A percentile compares a stretch with the other conserved stretches of the same genome.
Evolutionary conservation across 2,113 vertebrate species (phyloP).

Genomic region (Otis tarda): DNA sequence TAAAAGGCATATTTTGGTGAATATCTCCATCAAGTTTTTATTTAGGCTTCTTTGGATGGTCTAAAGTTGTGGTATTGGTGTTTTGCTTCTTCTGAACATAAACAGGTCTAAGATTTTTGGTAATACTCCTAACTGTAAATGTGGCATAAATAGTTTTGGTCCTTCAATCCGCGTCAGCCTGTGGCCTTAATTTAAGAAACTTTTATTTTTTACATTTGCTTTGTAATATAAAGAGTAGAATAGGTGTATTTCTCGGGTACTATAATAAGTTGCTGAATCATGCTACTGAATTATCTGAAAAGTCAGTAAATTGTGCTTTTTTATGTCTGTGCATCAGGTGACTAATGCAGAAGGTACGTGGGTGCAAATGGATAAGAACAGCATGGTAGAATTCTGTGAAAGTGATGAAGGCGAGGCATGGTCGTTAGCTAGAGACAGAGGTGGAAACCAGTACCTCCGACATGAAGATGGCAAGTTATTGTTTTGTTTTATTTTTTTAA

Average conservation of each 20-base stretch:
- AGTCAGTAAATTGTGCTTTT: slow-evolving; percentile 68
- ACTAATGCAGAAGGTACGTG: slow-evolving; percentile 96
- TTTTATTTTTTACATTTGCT: not conserved
- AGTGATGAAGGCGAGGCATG: slow-evolving; percentile 98
- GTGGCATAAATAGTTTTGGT: slow-evolving; percentile 1
- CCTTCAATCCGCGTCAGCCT: slow-evolving; percentile 68
- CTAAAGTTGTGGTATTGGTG: not conserved
- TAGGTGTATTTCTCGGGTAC: slow-evolving; percentile 27
- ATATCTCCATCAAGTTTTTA: slow-evolving; percentile 15
- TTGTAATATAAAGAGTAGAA: slow-evolving; percentile 10
- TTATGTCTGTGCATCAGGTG: slow-evolving; percentile 88
- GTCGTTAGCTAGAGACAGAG: slow-evolving; percentile 96
- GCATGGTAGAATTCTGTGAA: slow-evolving; percentile 99
- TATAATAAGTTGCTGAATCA: slow-evolving; percentile 56
- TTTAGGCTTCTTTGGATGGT: not conserved
- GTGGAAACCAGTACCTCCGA: slow-evolving; percentile 96
- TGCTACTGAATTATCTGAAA: slow-evolving; percentile 30
- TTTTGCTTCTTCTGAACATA: not conserved
- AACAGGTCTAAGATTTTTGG: not conserved
- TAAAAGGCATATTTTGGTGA: not conserved
- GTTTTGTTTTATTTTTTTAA: slow-evolving; percentile 54
- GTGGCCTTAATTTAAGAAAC: slow-evolving; percentile 78
- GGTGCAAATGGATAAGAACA: slow-evolving; percentile 99
- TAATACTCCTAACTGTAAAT: not conserved
- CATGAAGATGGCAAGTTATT: slow-evolving; percentile 92